Percentiles rank a stretch among this genome's conserved stretches.
These are phyloP conservation scores for Tribolium freemani DNA, from an alignment of 2,888 invertebrate genomes.

Conservation along the genomic window DNA sequence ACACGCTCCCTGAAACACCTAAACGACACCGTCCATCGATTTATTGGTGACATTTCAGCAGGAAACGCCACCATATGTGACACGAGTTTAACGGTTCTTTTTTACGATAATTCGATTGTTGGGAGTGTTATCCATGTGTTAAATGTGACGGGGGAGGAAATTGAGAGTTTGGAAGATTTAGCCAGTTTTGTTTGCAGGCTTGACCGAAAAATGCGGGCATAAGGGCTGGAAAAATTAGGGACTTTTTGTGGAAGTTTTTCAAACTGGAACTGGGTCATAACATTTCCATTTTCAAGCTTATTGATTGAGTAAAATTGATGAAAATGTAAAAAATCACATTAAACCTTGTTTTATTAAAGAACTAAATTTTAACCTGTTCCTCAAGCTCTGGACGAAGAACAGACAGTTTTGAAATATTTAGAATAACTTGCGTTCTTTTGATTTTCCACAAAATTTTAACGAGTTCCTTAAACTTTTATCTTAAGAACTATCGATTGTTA, in stretches of 20 bases:
- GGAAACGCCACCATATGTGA: conserved; percentile 20
- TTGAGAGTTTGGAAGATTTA: not conserved
- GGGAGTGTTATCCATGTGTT: not conserved
- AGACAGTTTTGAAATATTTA: too few relatives aligned
- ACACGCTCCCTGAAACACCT: conserved; percentile 12
- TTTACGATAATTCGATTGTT: conserved; percentile 2
- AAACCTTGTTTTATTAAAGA: too few relatives aligned
- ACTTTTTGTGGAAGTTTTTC: not conserved
- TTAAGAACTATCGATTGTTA: too few relatives aligned
- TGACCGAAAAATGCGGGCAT: conserved; percentile 19
- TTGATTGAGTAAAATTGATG: too few relatives aligned
- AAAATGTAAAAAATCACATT: too few relatives aligned
- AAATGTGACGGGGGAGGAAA: conserved; percentile 1
- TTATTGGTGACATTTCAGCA: not conserved
- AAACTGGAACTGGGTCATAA: too few relatives aligned
- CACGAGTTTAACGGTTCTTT: not conserved
- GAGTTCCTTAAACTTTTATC: too few relatives aligned
- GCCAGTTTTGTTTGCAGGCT: conserved; percentile 1
- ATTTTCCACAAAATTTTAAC: too few relatives aligned
- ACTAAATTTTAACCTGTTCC: too few relatives aligned
- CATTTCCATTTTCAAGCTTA: too few relatives aligned
- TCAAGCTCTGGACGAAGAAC: too few relatives aligned
- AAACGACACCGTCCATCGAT: not conserved
- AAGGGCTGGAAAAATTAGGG: not conserved
- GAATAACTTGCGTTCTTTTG: too few relatives aligned